Conservation (phyloP, 2,113 vertebrate species). For the Ailuropoda melanoleuca region DNA sequence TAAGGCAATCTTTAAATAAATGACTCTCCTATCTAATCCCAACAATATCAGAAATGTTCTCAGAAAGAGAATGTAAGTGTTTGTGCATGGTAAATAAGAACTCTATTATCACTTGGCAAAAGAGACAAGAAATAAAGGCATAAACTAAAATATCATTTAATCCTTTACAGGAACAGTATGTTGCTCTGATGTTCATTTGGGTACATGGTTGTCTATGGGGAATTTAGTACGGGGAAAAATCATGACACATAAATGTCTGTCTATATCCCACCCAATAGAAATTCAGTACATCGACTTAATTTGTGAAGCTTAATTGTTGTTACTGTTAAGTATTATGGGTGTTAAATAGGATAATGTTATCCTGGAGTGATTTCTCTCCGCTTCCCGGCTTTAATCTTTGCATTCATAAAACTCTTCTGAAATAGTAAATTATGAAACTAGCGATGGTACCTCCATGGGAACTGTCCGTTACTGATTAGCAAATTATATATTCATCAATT, state of each 20-base stretch:
- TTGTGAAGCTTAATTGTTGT: neutral
- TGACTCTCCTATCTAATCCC: constrained; percentile 44
- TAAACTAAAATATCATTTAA: constrained; percentile 74
- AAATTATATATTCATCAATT: constrained; percentile 67
- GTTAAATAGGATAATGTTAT: constrained; percentile 16
- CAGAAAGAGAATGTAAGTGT: constrained; percentile 66
- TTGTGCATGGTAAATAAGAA: constrained; percentile 77
- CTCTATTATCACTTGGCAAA: constrained; percentile 68
- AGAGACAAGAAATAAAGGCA: constrained; percentile 80
- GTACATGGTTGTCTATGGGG: constrained; percentile 35
- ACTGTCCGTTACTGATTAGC: constrained; percentile 50
- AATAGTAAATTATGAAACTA: constrained; percentile 22
- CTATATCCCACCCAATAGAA: constrained; percentile 31
- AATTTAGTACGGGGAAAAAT: constrained; percentile 62
- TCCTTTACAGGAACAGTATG: constrained; percentile 79
- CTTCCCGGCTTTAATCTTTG: neutral
- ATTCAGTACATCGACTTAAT: neutral
- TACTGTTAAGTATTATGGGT: neutral
- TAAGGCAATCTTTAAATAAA: constrained; percentile 57
- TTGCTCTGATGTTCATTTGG: constrained; percentile 74
- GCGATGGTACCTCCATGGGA: neutral
- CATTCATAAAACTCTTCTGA: neutral
- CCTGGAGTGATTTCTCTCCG: neutral
- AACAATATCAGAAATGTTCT: constrained; percentile 61
- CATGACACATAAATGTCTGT: constrained; percentile 46